A percentile compares a stretch with the other conserved stretches of the same genome.
Evolutionary conservation across 2,113 vertebrate genomes (phyloP).

Genomic region (Montifringilla adamsi): DNA sequence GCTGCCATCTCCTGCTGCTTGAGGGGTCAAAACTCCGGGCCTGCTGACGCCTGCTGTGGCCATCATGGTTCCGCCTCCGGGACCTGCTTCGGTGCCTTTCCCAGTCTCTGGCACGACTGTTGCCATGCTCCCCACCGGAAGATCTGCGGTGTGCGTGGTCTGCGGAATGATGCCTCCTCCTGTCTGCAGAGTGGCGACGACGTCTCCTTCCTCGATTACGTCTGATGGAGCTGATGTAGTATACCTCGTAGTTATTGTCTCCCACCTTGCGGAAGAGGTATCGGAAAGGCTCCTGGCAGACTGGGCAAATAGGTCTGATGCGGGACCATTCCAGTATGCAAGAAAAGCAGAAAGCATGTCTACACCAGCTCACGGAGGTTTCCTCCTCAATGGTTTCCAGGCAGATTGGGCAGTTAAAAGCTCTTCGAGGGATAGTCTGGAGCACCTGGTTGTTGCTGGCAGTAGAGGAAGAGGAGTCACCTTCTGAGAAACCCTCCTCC

Average conservation of each 20-base stretch:
- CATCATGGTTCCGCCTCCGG: rapidly evolving
- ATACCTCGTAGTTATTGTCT: neutral
- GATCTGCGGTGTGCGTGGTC: neutral
- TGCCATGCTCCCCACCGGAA: neutral
- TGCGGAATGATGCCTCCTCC: neutral
- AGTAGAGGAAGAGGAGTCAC: neutral
- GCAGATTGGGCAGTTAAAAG: no score
- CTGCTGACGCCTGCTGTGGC: neutral
- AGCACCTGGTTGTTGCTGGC: neutral
- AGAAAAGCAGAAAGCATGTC: neutral
- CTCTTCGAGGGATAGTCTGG: no score
- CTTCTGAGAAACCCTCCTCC: neutral
- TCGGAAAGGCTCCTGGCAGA: neutral
- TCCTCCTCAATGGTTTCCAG: no score
- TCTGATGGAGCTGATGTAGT: neutral
- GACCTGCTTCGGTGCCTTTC: neutral
- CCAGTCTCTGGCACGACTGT: neutral
- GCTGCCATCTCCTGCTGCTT: neutral
- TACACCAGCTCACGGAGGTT: neutral
- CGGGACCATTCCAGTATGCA: neutral
- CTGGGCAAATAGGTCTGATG: neutral
- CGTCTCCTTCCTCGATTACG: neutral
- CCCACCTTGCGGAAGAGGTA: neutral
- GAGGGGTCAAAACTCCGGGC: neutral
- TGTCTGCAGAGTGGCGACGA: neutral